Evolutionary conservation across 2,113 vertebrate genomes (phyloP).

Genomic region (Malurus alboscapulatus): DNA sequence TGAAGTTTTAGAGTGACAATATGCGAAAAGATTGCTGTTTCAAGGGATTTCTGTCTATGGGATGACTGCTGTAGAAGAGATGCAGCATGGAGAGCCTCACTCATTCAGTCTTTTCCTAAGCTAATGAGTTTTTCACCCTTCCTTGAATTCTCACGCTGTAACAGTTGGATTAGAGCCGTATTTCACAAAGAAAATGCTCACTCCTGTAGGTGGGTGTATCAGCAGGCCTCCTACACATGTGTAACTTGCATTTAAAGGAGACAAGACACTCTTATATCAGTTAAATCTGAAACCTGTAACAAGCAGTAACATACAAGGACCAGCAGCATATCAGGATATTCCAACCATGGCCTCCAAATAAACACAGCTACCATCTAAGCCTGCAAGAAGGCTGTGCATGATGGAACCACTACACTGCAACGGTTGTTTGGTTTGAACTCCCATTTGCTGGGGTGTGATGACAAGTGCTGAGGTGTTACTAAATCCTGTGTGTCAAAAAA

Average conservation of each 20-base stretch:
- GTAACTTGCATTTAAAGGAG: background rate
- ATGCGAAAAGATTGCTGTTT: background rate
- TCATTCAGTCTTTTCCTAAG: background rate
- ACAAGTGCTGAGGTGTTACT: conserved; percentile 9
- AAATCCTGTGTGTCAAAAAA: background rate
- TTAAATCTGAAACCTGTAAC: background rate
- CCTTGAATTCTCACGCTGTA: background rate
- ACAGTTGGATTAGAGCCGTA: background rate
- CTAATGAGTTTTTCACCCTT: background rate
- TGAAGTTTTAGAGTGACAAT: background rate
- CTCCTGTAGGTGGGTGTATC: background rate
- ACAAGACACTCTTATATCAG: background rate
- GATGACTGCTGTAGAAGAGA: background rate
- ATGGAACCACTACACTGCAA: background rate
- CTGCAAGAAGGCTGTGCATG: background rate
- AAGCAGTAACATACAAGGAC: background rate
- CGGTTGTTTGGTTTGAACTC: conserved; percentile 66
- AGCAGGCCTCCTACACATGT: background rate
- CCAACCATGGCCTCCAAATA: background rate
- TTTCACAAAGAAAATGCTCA: background rate
- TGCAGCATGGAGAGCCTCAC: background rate
- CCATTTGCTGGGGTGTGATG: conserved; percentile 7
- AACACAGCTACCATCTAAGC: background rate
- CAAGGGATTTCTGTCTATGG: background rate
- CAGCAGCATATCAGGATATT: background rate